Evolutionary conservation across 2,113 vertebrate genomes (phyloP).

Genomic region (Chloebia gouldiae): DNA sequence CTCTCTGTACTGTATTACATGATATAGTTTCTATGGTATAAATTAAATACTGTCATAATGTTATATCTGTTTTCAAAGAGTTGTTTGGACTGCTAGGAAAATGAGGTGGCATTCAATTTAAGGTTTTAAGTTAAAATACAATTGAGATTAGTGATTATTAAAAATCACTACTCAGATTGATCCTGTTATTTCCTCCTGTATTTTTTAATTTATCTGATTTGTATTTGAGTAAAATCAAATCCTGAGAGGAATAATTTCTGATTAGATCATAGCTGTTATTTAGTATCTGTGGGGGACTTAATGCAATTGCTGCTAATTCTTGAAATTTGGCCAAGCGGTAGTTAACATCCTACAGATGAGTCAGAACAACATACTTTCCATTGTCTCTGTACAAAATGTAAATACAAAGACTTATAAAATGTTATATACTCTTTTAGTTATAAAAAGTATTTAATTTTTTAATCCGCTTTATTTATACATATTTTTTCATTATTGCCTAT

Average conservation of each 20-base stretch:
- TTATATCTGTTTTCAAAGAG: constrained; percentile 9
- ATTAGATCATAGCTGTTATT: constrained; percentile 47
- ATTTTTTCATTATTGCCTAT: neutral
- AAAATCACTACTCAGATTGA: constrained; percentile 30
- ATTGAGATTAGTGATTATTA: neutral
- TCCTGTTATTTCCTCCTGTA: neutral
- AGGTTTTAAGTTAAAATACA: constrained; percentile 42
- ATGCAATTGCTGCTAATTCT: constrained; percentile 27
- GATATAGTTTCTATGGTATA: neutral
- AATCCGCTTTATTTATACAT: neutral
- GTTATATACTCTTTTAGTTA: neutral
- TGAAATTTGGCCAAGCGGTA: constrained; percentile 39
- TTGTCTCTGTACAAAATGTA: neutral
- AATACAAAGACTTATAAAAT: neutral
- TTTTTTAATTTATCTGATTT: constrained; percentile 46
- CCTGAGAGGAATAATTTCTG: constrained; percentile 24
- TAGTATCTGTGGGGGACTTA: constrained; percentile 21
- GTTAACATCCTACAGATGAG: neutral
- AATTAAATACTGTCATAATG: neutral
- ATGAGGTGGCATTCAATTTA: constrained; percentile 44
- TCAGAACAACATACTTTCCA: neutral
- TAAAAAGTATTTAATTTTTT: neutral
- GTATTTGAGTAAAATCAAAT: constrained; percentile 43
- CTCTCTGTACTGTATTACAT: neutral
- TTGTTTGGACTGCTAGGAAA: constrained; percentile 9